Base-by-base conservation (phyloP, 2,113 vertebrate genomes). In the Tupaia tana region DNA sequence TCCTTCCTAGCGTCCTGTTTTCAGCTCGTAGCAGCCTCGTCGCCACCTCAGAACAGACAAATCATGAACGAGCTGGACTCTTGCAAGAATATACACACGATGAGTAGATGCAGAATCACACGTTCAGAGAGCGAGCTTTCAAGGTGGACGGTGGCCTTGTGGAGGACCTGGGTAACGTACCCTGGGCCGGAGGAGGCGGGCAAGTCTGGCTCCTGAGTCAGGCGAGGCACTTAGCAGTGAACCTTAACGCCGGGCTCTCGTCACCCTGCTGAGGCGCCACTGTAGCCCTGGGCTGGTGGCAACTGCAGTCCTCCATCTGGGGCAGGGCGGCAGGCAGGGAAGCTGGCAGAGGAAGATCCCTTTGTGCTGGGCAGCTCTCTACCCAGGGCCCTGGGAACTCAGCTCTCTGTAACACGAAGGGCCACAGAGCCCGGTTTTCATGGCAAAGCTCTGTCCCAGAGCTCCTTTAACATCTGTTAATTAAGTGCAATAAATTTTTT, bases 401-500 rank as follows among this genome's bases (percentile, higher is more conserved):
- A 13, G 89, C 15, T 86, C 66, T 81, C 6, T 3, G 12, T 11
- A 54, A 70, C 34, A 66, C 89, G 66, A 22, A 90, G 89, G 75
- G 92, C 95, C 24, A 0, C 56, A 75, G 81, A 88, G 71, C 92
- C 85, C 89, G 78, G 69, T 95, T 94, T 89, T 85, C 86, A n/a
- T 56, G 87, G 94, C 69, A 70, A 43, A 95, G 86, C 89, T 92
- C 82, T 22, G 74, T 56, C 96, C 94, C 90, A 95, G 66, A 89
- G 95, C 94, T 96, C 97, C 95, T 96, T 87, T 91, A 79, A 94
- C 97, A 97, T 95, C 97, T 96, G 96, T 97, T 97, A 85, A 97
- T 96, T 95, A 97, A 98, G 97, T 97, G 96, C 97, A 98, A 98
- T 97, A 97, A 96, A 95, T 96, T 98, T 97, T 98, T 97, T 89